Evolutionary conservation across 2,797 vertebrate species (phyloP).

Genomic region (Sebastes glaucus): DNA sequence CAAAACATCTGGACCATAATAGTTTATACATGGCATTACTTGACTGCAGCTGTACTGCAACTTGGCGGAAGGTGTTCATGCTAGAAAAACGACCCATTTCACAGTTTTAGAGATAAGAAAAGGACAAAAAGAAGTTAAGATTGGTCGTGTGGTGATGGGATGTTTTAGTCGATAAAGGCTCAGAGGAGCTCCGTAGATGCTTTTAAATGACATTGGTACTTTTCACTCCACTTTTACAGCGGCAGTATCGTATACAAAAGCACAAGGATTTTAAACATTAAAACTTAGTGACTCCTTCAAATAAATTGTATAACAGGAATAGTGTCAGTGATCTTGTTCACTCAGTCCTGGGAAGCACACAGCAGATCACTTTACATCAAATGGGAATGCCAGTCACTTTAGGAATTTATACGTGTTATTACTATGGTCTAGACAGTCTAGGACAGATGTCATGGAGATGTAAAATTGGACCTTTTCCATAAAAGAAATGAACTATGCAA

Average conservation of each 20-base stretch:
- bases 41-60: conserved; percentile 45
- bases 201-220: conserved; percentile 3
- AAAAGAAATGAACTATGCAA: conserved; percentile 36
- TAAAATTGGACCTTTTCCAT: conserved; percentile 62
- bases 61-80: not conserved
- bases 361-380: conserved; percentile 74
- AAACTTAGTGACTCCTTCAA: conserved; percentile 38
- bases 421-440: conserved; percentile 74
- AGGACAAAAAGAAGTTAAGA: not conserved
- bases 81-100: not conserved
- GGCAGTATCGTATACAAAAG: conserved; percentile 18
- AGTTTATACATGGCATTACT: not conserved
- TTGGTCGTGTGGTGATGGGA: not conserved
- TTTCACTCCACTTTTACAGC: conserved; percentile 3
- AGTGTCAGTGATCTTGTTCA: conserved; percentile 67
- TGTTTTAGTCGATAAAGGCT: not conserved
- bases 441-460: conserved; percentile 69
- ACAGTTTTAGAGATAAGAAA: conserved; percentile 14
- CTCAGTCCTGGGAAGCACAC: conserved; percentile 50
- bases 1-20: conserved; percentile 58
- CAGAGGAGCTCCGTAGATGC: not conserved
- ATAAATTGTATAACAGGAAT: conserved; percentile 52
- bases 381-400: conserved; percentile 76
- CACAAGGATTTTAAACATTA: conserved; percentile 24
- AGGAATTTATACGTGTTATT: conserved; percentile 77